phyloP scores from a whole-genome alignment of 1,140 invertebrate species.

The Batillaria attramentaria region DNA sequence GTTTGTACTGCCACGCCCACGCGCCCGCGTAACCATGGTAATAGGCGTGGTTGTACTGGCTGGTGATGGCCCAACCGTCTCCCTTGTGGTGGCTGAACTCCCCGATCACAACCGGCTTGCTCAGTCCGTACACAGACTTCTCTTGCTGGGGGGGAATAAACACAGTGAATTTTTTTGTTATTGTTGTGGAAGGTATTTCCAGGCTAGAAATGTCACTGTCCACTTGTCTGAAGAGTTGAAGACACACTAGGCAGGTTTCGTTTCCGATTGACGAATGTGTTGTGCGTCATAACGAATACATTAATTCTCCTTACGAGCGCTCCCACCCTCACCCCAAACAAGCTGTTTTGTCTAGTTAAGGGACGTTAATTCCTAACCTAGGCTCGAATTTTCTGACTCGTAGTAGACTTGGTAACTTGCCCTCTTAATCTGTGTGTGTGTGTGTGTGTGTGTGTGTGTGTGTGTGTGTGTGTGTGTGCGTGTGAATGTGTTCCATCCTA shows the following conservation, averaged over 20 bases:
- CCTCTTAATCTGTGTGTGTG: no score
- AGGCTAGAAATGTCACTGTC: neutral
- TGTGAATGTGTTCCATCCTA: neutral
- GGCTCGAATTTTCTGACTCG: no score
- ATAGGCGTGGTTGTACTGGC: slow-evolving; percentile 37
- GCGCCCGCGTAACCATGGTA: slow-evolving; percentile 41
- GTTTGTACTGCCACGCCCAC: slow-evolving; percentile 47
- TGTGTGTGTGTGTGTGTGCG: neutral
- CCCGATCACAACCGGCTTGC: slow-evolving; percentile 41
- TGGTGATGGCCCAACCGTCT: slow-evolving; percentile 28
- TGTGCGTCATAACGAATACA: no score
- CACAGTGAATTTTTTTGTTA: neutral
- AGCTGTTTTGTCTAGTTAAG: no score
- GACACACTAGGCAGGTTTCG: neutral
- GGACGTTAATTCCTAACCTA: no score
- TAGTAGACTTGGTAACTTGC: no score
- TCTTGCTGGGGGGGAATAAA: slow-evolving; percentile 27
- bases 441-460: slow-evolving; percentile 28
- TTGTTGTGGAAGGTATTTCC: no score
- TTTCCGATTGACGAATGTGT: neutral
- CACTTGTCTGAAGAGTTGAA: neutral
- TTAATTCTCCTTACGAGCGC: no score
- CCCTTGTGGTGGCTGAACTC: slow-evolving; percentile 45
- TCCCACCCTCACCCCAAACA: no score
- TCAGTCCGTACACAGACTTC: slow-evolving; percentile 25